These are phyloP conservation scores for Eumeta japonica DNA, from an alignment of 1,140 invertebrate genomes.

Conservation along the genomic window DNA sequence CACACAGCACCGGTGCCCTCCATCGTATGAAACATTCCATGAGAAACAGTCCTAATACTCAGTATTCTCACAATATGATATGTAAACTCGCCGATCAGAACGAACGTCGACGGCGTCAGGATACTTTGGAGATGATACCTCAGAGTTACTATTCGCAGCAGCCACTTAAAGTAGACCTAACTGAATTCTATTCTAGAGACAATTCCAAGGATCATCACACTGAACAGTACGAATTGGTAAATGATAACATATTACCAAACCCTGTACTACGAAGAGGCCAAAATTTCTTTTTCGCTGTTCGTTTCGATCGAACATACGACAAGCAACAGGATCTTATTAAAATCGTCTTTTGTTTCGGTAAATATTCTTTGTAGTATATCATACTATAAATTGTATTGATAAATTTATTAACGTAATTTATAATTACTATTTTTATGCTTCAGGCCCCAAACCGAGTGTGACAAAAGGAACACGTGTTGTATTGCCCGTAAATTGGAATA, in stretches of 20 bases:
- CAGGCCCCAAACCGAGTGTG: constrained; percentile 65
- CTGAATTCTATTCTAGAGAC: constrained; percentile 64
- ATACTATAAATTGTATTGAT: constrained; percentile 1
- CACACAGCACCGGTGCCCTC: constrained; percentile 41
- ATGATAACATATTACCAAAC: constrained; percentile 51
- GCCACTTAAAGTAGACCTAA: constrained; percentile 60
- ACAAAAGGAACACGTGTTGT: constrained; percentile 66
- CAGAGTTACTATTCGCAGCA: constrained; percentile 55
- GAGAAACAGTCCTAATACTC: constrained; percentile 50
- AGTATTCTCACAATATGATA: constrained; percentile 52
- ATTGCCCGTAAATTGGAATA: constrained; percentile 56
- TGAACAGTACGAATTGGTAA: constrained; percentile 63
- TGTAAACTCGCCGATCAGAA: constrained; percentile 54
- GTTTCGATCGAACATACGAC: constrained; percentile 56
- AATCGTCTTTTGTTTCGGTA: constrained; percentile 53
- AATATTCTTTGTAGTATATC: constrained; percentile 10
- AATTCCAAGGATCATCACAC: constrained; percentile 68
- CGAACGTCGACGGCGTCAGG: constrained; percentile 51
- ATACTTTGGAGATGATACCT: constrained; percentile 50
- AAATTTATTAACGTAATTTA: not conserved
- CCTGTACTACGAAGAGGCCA: constrained; percentile 64
- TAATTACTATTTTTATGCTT: constrained; percentile 9
- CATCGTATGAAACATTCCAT: constrained; percentile 48
- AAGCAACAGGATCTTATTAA: constrained; percentile 55
- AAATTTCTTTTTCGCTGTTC: constrained; percentile 63